Evolutionary conservation across 2,888 invertebrate genomes (phyloP), one percentile per base, ranked within the genome.

Genomic region (Andrena camellia): DNA sequence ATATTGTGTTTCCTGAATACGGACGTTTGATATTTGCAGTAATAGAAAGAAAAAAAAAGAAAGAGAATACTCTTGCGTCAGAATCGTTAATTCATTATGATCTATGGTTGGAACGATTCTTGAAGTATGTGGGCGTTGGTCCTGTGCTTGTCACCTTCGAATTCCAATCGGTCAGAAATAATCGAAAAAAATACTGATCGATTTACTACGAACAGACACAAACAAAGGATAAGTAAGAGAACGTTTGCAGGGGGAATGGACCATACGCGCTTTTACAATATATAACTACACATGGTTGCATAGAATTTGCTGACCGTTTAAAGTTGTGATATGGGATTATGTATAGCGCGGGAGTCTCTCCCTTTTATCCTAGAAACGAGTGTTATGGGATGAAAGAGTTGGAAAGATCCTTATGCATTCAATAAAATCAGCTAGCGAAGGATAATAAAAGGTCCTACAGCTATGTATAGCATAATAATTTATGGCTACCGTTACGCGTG

Each of bases 51-150:
- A 66, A 66, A 42, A 42, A 84, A 66, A 66, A 62, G 50, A 69
- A 57, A 20, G 59, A 73, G 66, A 78, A 66, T 23, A 72, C 64
- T 78, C 50, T 83, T 88, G 81, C 85, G 80, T 85, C 88, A 88
- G 76, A 80, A 75, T 87, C 71, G 87, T 85, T 88, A 82, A 78
- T 76, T 74, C 67, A 78, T 85, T 88, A 84, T 87, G 87, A 88
- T 88, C 84, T 82, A 88, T 84, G 70, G 73, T 69, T 60, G 75
- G 78, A 83, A 79, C 68, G 89, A 89, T 86, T 87, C 78, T 83
- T 54, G 81, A 83, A 88, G 77, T 84, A 89, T 86, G 89, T 88
- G 88, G 88, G 89, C 89, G 88, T 89, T 88, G 88, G 89, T 89
- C 81, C 88, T 71, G 73, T 64, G 63, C 84, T 80, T 83, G 88